Evolutionary conservation across 2,888 invertebrate species (phyloP).

Genomic region (Heteromyza rotundicornis): DNA sequence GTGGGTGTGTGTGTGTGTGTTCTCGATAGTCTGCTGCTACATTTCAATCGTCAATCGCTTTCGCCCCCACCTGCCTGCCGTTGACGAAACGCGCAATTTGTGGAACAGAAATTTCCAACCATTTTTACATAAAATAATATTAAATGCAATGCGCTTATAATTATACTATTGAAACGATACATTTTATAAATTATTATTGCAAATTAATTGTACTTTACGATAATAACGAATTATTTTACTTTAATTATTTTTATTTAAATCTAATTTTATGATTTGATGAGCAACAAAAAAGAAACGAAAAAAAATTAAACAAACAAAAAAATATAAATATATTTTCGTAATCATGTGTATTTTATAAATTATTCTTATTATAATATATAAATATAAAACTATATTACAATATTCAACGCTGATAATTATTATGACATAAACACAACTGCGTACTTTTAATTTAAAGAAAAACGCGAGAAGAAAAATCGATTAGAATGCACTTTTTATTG

Average conservation of each 20-base stretch:
- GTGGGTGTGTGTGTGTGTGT: too few relatives aligned
- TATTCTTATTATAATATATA: not conserved
- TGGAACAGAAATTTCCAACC: too few relatives aligned
- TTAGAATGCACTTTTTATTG: not conserved
- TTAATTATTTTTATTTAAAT: not conserved
- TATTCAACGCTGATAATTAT: constrained; percentile 1
- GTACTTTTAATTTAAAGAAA: not conserved
- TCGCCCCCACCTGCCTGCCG: too few relatives aligned
- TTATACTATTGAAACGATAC: constrained; percentile 16
- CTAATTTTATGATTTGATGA: not conserved
- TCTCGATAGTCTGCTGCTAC: too few relatives aligned
- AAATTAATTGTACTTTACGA: not conserved
- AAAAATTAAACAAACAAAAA: constrained; percentile 1
- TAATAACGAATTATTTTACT: not conserved
- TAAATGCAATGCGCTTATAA: constrained; percentile 27
- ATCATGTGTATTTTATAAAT: constrained; percentile 17
- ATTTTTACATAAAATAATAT: too few relatives aligned
- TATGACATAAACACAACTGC: not conserved
- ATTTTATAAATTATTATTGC: not conserved
- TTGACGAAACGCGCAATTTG: too few relatives aligned
- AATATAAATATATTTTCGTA: constrained; percentile 20
- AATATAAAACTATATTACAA: not conserved
- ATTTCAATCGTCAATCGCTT: too few relatives aligned
- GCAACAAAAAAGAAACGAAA: not conserved
- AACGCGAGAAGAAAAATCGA: not conserved